Evolutionary conservation across 1,140 invertebrate species (phyloP).

Genomic region (Acyrthosiphon pisum): DNA sequence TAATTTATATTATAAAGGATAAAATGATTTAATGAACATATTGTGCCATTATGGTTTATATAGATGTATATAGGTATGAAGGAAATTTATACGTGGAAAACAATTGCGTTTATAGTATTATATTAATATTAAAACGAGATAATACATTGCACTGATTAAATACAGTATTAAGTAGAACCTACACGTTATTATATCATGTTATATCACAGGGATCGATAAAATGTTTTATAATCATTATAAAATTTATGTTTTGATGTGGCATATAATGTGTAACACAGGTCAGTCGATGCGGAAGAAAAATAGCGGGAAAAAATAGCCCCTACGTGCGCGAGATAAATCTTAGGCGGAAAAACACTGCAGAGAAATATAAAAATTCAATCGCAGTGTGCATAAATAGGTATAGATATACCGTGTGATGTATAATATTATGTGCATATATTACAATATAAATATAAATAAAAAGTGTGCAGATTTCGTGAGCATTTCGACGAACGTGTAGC

Average conservation of each 20-base stretch:
- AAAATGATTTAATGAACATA: background rate
- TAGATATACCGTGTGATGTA: too few species aligned
- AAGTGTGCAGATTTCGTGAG: too few species aligned
- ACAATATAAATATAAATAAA: too few species aligned
- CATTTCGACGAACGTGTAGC: too few species aligned
- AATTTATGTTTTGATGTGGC: background rate
- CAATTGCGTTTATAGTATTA: background rate
- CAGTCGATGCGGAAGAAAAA: background rate
- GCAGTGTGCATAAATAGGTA: too few species aligned
- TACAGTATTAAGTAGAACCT: background rate
- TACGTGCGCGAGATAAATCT: background rate
- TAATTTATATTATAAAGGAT: background rate
- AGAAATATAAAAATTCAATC: too few species aligned
- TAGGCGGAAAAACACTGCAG: too few species aligned
- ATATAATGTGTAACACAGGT: background rate
- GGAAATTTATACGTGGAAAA: background rate
- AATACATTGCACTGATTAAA: background rate
- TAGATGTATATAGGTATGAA: background rate
- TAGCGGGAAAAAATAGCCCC: background rate
- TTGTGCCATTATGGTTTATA: background rate
- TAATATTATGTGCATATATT: too few species aligned
- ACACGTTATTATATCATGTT: too few species aligned
- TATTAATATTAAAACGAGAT: background rate
- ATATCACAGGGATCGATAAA: background rate
- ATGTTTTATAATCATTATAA: background rate